Percentiles rank a stretch among this genome's conserved stretches.
Conservation (phyloP, 2,113 vertebrate species). For the Phalacrocorax aristotelis region DNA sequence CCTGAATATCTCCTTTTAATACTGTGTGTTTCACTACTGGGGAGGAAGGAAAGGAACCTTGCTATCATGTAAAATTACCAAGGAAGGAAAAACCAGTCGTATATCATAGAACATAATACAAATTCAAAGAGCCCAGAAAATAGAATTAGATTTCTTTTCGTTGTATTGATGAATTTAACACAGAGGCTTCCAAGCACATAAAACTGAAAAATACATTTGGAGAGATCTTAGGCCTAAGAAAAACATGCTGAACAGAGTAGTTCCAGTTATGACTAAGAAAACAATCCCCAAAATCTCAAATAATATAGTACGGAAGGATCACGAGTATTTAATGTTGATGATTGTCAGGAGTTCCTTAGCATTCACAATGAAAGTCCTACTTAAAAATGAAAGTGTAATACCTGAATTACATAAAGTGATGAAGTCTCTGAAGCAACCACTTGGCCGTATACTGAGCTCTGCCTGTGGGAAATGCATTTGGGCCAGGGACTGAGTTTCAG, state of each 20-base stretch:
- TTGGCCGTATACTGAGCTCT: not conserved
- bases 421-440: not conserved
- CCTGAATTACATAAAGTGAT: not conserved
- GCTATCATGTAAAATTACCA: not conserved
- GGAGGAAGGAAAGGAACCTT: not conserved
- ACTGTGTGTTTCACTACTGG: not conserved
- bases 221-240: not conserved
- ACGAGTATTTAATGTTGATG: not conserved
- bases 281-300: not conserved
- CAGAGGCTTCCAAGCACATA: not conserved
- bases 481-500: not conserved
- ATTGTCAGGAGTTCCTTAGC: not conserved
- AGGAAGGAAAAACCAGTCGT: not conserved
- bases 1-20: not conserved
- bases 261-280: not conserved
- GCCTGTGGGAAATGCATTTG: not conserved
- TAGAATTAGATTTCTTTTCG: not conserved
- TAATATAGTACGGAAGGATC: not conserved
- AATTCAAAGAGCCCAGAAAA: not conserved
- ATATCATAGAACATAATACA: not conserved
- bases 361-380: not conserved
- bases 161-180: not conserved
- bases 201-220: not conserved
- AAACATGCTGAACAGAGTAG: not conserved
- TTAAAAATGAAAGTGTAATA: not conserved